These are phyloP conservation scores for Psammodynastes pulverulentus DNA, from an alignment of 2,113 vertebrate species.

Conservation along the genomic window DNA sequence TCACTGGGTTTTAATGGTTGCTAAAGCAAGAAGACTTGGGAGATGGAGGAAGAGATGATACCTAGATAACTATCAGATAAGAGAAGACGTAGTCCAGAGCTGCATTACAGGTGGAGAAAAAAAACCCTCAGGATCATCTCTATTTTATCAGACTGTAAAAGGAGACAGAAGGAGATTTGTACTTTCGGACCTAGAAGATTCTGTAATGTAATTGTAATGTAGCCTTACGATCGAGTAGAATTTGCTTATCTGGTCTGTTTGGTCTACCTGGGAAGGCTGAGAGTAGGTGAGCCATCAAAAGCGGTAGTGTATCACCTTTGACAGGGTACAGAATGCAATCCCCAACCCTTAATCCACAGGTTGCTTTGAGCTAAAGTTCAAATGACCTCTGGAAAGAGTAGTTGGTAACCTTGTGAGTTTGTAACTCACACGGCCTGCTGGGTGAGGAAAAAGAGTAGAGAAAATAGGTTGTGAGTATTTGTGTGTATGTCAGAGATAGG, in stretches of 20 bases:
- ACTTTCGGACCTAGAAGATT: neutral
- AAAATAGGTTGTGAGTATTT: neutral
- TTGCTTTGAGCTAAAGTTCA: neutral
- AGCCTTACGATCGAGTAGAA: neutral
- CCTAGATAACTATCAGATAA: neutral
- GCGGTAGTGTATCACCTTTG: neutral
- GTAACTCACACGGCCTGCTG: neutral
- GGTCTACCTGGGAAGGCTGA: neutral
- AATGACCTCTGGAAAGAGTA: neutral
- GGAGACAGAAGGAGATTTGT: neutral
- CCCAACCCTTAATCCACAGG: neutral
- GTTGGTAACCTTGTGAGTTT: neutral
- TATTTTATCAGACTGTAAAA: neutral
- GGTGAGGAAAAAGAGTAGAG: neutral
- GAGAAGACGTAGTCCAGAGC: neutral
- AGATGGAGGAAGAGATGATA: neutral
- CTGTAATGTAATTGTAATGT: neutral
- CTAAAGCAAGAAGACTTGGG: neutral
- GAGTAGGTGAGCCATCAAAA: neutral
- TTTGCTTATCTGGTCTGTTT: neutral
- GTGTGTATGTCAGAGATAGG: neutral
- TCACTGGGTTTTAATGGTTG: neutral
- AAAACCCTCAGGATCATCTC: neutral
- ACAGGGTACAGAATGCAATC: neutral
- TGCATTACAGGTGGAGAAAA: neutral